Percentiles rank a stretch among this genome's conserved stretches.
phyloP scores from a whole-genome alignment of 2,797 vertebrate species.

The Mormyrus hasselquistii region DNA sequence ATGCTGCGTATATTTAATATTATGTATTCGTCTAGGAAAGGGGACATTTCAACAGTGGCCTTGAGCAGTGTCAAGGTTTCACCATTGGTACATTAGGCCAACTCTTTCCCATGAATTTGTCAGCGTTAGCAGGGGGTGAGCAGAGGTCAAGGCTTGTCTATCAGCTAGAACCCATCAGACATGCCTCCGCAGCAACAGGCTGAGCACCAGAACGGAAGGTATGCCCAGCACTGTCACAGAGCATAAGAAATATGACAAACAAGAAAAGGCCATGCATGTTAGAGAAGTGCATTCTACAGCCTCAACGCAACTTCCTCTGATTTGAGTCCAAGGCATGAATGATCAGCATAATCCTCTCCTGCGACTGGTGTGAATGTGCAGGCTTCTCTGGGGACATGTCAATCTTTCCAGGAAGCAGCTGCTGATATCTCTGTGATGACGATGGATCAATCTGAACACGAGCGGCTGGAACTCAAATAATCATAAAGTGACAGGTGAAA shows the following conservation, averaged over 20 bases:
- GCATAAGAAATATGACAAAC: neutral
- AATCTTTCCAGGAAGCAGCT: neutral
- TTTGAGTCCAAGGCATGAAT: neutral
- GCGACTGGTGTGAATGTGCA: neutral
- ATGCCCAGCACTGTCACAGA: neutral
- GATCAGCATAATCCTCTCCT: neutral
- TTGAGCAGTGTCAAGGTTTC: neutral
- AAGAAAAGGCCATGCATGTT: neutral
- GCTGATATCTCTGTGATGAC: neutral
- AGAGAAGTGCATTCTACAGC: neutral
- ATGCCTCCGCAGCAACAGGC: neutral
- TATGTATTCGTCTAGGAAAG: neutral
- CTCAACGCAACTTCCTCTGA: neutral
- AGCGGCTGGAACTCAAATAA: neutral
- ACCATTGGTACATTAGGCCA: neutral
- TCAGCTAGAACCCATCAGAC: neutral
- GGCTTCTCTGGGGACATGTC: neutral
- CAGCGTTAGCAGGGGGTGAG: neutral
- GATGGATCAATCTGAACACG: neutral
- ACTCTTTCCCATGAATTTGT: neutral
- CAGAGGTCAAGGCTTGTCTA: neutral
- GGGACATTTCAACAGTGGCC: neutral
- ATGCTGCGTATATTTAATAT: neutral
- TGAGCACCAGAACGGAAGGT: neutral
- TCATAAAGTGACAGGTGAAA: neutral